These are phyloP conservation scores for Microctenopoma lineatum DNA, from an alignment of 2,797 vertebrate species.

Conservation along the genomic window DNA sequence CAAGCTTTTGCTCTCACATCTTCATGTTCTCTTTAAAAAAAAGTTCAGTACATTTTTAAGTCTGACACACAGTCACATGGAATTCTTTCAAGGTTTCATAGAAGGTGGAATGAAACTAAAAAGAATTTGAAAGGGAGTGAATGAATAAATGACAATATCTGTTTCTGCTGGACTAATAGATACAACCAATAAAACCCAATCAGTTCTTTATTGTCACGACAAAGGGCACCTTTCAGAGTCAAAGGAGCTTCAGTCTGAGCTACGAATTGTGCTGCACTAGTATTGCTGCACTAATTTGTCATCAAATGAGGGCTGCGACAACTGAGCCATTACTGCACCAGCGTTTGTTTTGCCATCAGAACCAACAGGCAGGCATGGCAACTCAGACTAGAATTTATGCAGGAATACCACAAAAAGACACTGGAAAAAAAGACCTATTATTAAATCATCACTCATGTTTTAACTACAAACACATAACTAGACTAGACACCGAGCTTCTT, in stretches of 20 bases:
- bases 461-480: conserved; percentile 23
- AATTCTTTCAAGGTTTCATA: conserved; percentile 26
- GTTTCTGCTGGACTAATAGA: conserved; percentile 51
- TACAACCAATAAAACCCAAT: conserved; percentile 67
- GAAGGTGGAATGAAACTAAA: conserved; percentile 33
- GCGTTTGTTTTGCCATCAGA: conserved; percentile 79
- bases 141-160: conserved; percentile 35
- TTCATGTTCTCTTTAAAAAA: conserved; percentile 14
- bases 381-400: conserved; percentile 58
- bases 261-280: conserved; percentile 56
- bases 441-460: conserved; percentile 49
- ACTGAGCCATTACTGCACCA: conserved; percentile 80
- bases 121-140: conserved; percentile 4
- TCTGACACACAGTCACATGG: conserved; percentile 17
- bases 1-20: conserved; percentile 14
- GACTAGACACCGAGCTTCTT: conserved; percentile 31
- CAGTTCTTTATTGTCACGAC: conserved; percentile 66
- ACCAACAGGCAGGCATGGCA: conserved; percentile 66
- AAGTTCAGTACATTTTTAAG: neutral
- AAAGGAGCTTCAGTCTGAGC: conserved; percentile 67
- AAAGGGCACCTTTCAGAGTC: conserved; percentile 75
- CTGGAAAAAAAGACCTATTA: conserved; percentile 32
- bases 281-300: conserved; percentile 80
- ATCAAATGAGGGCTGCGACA: conserved; percentile 76
- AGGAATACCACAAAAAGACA: conserved; percentile 44